phyloP scores from a whole-genome alignment of 1,140 invertebrate genomes.

The Brachystomella parvula region DNA sequence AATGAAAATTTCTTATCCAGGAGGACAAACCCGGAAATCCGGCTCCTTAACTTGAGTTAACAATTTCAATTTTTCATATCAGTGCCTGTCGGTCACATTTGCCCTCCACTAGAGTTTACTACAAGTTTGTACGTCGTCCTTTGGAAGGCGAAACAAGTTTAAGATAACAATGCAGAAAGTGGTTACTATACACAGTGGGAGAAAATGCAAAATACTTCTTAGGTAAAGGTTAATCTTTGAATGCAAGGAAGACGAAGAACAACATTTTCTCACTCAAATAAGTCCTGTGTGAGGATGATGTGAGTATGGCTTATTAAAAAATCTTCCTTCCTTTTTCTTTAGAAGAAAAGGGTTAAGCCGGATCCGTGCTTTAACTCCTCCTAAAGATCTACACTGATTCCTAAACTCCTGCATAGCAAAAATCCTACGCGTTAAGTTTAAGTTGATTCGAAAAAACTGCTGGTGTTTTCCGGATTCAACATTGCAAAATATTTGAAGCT shows the following conservation, averaged over 20 bases:
- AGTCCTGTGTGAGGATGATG: neutral
- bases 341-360: neutral
- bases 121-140: neutral
- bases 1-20: too few species aligned
- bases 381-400: too few species aligned
- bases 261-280: constrained; percentile 18
- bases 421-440: neutral
- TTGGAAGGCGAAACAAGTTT: neutral
- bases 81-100: neutral
- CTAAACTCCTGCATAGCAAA: neutral
- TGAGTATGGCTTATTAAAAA: constrained; percentile 8
- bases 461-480: neutral
- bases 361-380: constrained; percentile 10
- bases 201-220: neutral
- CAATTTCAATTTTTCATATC: neutral
- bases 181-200: neutral
- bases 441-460: neutral
- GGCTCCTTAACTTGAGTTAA: neutral
- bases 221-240: constrained; percentile 9
- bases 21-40: neutral
- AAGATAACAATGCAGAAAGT: neutral
- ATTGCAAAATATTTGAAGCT: neutral
- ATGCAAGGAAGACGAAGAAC: constrained; percentile 20
- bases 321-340: neutral
- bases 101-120: too few species aligned